Evolutionary conservation across 2,888 invertebrate species (phyloP).

Genomic region (Gymnoscelis rufifasciata): DNA sequence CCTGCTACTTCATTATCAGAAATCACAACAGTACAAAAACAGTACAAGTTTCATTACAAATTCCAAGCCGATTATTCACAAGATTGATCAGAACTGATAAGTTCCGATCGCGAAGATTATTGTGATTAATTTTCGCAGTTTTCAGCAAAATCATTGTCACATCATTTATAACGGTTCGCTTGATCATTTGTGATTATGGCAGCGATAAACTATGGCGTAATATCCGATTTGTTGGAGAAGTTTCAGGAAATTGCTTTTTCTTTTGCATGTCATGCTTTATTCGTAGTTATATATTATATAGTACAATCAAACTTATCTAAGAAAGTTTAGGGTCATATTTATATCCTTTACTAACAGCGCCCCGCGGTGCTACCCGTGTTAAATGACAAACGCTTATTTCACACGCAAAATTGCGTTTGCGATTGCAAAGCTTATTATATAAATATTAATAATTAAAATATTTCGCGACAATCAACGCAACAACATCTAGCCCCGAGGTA

Average conservation of each 20-base stretch:
- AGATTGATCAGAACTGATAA: constrained; percentile 40
- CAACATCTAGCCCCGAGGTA: too few relatives aligned
- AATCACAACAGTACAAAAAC: not conserved
- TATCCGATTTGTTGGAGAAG: constrained; percentile 7
- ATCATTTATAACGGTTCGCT: constrained; percentile 39
- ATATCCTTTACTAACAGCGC: too few relatives aligned
- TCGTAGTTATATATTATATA: too few relatives aligned
- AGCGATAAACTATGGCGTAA: constrained; percentile 25
- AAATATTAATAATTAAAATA: too few relatives aligned
- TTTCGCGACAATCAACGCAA: too few relatives aligned
- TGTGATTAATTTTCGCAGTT: constrained; percentile 29
- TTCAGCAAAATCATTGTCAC: constrained; percentile 35
- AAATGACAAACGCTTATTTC: too few relatives aligned
- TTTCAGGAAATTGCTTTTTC: constrained; percentile 9
- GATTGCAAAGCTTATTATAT: too few relatives aligned
- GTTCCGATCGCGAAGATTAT: constrained; percentile 32
- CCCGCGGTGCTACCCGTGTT: too few relatives aligned
- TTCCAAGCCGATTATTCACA: constrained; percentile 27
- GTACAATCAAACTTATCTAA: too few relatives aligned
- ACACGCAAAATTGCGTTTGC: too few relatives aligned
- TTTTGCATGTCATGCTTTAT: constrained; percentile 2
- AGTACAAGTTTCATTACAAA: not conserved
- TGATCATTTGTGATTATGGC: constrained; percentile 31
- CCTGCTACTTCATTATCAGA: not conserved
- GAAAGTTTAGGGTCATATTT: too few relatives aligned